Conservation (phyloP, 2,888 invertebrate species). For the Xestia xanthographa region DNA sequence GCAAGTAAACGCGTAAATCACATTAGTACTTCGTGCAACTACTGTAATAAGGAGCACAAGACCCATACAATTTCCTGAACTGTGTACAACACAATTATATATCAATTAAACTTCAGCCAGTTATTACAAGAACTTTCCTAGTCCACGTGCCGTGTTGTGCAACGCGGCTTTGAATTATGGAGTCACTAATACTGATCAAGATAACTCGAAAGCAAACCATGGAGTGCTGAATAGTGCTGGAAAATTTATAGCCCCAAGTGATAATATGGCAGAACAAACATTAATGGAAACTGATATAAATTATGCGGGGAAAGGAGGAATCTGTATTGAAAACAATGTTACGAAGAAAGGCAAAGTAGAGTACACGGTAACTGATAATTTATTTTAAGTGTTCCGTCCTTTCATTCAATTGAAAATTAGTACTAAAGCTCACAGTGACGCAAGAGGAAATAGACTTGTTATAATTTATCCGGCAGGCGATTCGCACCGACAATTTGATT, state of each 20-base stretch:
- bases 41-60: constrained; percentile 52
- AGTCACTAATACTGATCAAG: constrained; percentile 78
- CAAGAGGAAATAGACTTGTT: constrained; percentile 58
- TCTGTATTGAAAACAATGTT: constrained; percentile 47
- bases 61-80: constrained; percentile 62
- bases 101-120: constrained; percentile 71
- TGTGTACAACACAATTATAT: constrained; percentile 66
- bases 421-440: constrained; percentile 55
- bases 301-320: constrained; percentile 64
- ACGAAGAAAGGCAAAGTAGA: constrained; percentile 36
- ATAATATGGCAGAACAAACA: constrained; percentile 65
- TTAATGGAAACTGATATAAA: constrained; percentile 69
- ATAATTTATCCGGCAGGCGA: constrained; percentile 52
- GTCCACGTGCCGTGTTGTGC: constrained; percentile 76
- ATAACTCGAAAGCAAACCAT: constrained; percentile 72
- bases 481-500: constrained; percentile 55
- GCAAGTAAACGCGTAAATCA: constrained; percentile 50
- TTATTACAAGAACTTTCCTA: constrained; percentile 69
- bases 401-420: constrained; percentile 48
- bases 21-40: constrained; percentile 48
- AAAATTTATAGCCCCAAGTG: constrained; percentile 76
- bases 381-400: constrained; percentile 49
- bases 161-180: constrained; percentile 78
- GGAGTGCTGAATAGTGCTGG: constrained; percentile 69
- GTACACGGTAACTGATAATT: constrained; percentile 44